Percentiles rank a stretch among this genome's conserved stretches.
These are phyloP conservation scores for Leptopilina drosophilae DNA, from an alignment of 2,888 invertebrate species.

Conservation along the genomic window DNA sequence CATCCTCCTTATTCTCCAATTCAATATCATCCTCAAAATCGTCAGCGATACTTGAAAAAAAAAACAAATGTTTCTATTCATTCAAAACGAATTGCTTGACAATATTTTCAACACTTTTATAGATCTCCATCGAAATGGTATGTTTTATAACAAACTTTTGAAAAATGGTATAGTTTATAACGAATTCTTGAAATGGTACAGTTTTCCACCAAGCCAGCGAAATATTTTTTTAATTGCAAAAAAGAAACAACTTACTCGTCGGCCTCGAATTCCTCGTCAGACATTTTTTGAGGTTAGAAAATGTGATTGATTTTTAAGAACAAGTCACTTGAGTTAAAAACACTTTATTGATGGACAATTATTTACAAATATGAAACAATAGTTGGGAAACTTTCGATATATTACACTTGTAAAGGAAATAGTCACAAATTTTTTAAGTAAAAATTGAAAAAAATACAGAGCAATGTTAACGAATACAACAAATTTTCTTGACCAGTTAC, in stretches of 20 bases:
- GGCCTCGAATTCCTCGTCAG: slow-evolving; percentile 91
- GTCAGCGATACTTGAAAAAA: slow-evolving; percentile 81
- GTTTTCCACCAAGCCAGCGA: no score
- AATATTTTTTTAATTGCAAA: slow-evolving; percentile 16
- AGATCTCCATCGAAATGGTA: no score
- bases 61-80: neutral
- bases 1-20: slow-evolving; percentile 91
- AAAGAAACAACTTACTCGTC: slow-evolving; percentile 82
- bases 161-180: no score
- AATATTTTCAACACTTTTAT: no score
- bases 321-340: neutral
- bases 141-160: no score
- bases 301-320: neutral
- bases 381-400: neutral
- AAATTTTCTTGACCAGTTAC: neutral
- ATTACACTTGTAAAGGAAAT: neutral
- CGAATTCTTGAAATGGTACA: no score
- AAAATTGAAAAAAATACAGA: neutral
- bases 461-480: neutral
- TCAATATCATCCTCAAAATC: slow-evolving; percentile 95
- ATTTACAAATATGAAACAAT: neutral
- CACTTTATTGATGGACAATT: neutral
- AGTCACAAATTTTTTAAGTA: neutral
- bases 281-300: slow-evolving; percentile 79
- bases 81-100: no score